Base-by-base conservation (phyloP, 2,113 vertebrate genomes). In the Pseudorasbora parva region DNA sequence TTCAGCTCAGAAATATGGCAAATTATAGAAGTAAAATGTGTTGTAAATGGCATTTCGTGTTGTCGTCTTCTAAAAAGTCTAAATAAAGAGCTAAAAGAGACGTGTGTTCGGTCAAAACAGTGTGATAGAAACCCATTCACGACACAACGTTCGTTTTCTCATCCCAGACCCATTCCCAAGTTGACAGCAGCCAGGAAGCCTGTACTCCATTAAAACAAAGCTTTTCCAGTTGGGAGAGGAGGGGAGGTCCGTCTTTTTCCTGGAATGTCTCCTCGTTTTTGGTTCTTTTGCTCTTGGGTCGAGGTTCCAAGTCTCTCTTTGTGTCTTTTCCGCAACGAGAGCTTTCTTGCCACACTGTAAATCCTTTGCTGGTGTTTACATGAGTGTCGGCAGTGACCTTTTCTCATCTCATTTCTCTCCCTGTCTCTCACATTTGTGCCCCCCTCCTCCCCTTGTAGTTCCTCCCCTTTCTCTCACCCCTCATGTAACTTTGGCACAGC, bases 201-300 rank as follows among this genome's bases (percentile, higher is more conserved):
- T 71, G 82, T 33, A 77, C 85, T 86, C 66, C 71, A 79, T 88
- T 84, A 88, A 68, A 88, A 84, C 85, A 88, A 86, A 86, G 84
- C 87, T 86, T 56, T 84, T 78, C 72, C 82, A 86, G 87, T 83
- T 33, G 80, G 75, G 66, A 75, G 73, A 64, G 71, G 81, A 59
- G 30, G 72, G 17, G 62, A 4, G 11, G 72, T n/a, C 27, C 47
- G 68, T 68, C 80, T 78, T 78, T 37, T 86, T 84, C 82, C 85
- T 85, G 82, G 87, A 84, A 85, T 86, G 79, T 82, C 78, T 84
- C 82, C 57, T 85, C 17, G 49, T 64, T 60, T n/a, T 41, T 51
- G 45, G 41, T 9, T 86, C 62, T 78, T 17, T 6, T 75, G 62
- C 80, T 82, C 43, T 72, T 45, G 78, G 33, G 17, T 8, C 2